Conservation (phyloP, 64 coral and sea anemone species). For the Montipora sp. region DNA sequence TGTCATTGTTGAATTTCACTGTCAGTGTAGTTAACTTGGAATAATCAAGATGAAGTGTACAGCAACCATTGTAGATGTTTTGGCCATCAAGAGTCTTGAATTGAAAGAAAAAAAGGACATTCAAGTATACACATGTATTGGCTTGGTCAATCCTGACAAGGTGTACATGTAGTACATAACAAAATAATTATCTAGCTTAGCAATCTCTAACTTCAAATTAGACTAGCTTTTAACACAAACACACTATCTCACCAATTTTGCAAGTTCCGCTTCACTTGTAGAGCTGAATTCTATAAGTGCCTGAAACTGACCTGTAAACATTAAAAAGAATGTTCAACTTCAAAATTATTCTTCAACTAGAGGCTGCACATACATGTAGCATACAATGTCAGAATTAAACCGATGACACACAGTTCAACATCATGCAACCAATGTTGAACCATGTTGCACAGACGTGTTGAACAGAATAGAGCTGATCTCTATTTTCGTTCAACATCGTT, state of each 20-base stretch:
- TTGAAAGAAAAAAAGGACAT: neutral
- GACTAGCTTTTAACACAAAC: too few species aligned
- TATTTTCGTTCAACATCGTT: too few species aligned
- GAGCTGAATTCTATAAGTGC: slow-evolving; percentile 85
- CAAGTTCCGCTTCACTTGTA: slow-evolving; percentile 71
- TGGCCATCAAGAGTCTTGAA: slow-evolving; percentile 89
- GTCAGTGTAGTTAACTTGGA: slow-evolving; percentile 87
- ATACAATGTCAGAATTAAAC: too few species aligned
- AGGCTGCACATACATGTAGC: neutral
- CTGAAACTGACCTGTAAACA: slow-evolving; percentile 87
- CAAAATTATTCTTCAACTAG: neutral
- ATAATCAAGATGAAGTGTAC: slow-evolving; percentile 88
- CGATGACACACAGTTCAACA: too few species aligned
- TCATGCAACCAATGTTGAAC: too few species aligned
- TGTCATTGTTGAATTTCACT: slow-evolving; percentile 98
- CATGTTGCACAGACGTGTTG: too few species aligned
- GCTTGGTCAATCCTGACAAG: too few species aligned
- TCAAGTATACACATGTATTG: too few species aligned
- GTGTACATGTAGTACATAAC: too few species aligned
- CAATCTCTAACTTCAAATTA: too few species aligned
- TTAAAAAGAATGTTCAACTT: neutral
- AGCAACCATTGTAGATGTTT: slow-evolving; percentile 98
- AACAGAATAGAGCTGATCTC: too few species aligned
- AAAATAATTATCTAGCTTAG: too few species aligned
- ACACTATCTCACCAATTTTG: slow-evolving; percentile 82